Base-by-base conservation (phyloP, 1,140 invertebrate species). In the Lepidurus arcticus region DNA sequence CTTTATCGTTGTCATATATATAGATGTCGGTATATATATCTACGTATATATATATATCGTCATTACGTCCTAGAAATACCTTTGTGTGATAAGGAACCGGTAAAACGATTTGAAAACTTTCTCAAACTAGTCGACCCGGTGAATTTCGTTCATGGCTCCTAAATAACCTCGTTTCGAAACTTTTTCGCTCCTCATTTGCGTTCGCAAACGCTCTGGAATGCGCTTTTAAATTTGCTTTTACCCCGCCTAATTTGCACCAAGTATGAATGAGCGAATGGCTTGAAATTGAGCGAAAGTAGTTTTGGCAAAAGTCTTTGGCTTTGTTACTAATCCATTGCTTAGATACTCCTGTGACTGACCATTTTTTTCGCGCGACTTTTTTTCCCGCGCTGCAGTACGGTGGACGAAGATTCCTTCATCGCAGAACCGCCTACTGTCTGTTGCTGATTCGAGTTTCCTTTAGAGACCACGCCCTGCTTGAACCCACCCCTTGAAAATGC, bases 291-390 rank as follows among this genome's bases (percentile, higher is more conserved):
- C 53, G 8, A 9, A 65, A 65, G 53, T n/a, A 65, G 6, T 65
- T 65, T 4, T 53, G 21, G 53, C 21, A 1, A n/a, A n/a, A 7
- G 16, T 65, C 4, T 13, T 65, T 1, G 16, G 53, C 16, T 21
- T 65, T 65, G 11, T 65, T 21, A 13, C 16, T 65, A 65, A 65
- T 65, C 9, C n/a, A 7, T 4, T 16, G 53, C 53, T 65, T 65
- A 65, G 53, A 65, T 65, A 11, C n/a, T n/a, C 53, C 53, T 65
- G 53, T 65, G 53, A 65, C 53, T 65, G 53, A 65, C 53, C 21
- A 7, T 13, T 21, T 65, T 65, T 65, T 65, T 7, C 10, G 1
- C 45, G 10, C 21, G 0, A n/a, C 53, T 16, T 65, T 7, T 5
- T 1, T 7, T 13, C 53, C 53, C 47, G 21, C 5, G 10, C 1